Conservation (phyloP, 2,797 vertebrate genomes). For the Lateolabrax maculatus region DNA sequence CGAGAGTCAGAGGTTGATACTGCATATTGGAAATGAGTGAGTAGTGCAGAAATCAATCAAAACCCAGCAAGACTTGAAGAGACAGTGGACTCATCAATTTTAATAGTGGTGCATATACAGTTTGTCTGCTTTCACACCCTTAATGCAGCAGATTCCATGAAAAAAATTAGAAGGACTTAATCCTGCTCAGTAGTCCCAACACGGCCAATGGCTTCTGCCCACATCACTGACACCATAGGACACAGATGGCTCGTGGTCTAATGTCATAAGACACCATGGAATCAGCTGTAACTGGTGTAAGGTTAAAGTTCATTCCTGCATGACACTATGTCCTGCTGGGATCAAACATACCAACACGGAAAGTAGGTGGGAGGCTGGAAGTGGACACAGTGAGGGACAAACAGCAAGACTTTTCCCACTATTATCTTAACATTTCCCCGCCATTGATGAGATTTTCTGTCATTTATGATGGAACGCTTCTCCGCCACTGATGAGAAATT, state of each 20-base stretch:
- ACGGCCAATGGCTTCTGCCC: slow-evolving; percentile 17
- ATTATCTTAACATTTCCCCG: too few species aligned
- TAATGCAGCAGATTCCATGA: slow-evolving; percentile 43
- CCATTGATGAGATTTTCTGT: too few species aligned
- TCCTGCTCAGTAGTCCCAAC: slow-evolving; percentile 51
- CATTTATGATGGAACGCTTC: too few species aligned
- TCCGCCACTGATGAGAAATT: too few species aligned
- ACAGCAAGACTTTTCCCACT: background rate
- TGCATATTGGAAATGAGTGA: slow-evolving; percentile 44
- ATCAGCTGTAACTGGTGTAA: slow-evolving; percentile 37
- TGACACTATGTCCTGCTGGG: slow-evolving; percentile 27
- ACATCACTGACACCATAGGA: slow-evolving; percentile 17
- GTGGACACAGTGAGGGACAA: slow-evolving; percentile 13
- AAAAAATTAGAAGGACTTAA: slow-evolving; percentile 54
- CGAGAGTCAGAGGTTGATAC: slow-evolving; percentile 24
- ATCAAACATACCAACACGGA: slow-evolving; percentile 30
- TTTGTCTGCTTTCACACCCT: slow-evolving; percentile 46
- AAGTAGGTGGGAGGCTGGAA: slow-evolving; percentile 1
- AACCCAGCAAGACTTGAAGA: slow-evolving; percentile 28
- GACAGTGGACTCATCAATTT: slow-evolving; percentile 51
- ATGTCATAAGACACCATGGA: slow-evolving; percentile 22
- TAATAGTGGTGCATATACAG: slow-evolving; percentile 34
- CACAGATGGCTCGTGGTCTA: slow-evolving; percentile 47
- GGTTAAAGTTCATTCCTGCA: slow-evolving; percentile 33
- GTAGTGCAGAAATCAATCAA: slow-evolving; percentile 54